Evolutionary conservation across 2,888 invertebrate species (phyloP).

Genomic region (Electrophaes corylata): DNA sequence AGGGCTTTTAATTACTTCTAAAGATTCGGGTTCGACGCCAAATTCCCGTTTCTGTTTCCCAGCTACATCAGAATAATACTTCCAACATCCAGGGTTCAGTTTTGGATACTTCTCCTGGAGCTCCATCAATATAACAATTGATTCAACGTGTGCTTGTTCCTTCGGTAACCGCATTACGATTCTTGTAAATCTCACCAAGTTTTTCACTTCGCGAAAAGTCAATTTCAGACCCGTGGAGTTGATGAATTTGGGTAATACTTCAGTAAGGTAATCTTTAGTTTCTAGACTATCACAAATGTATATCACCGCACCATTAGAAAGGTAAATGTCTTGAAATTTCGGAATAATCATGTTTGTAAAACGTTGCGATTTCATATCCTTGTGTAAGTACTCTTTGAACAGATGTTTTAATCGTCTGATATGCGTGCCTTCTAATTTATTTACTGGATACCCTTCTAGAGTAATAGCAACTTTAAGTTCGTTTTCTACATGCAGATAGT

Average conservation of each 20-base stretch:
- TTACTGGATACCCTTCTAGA: constrained; percentile 70
- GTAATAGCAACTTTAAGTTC: constrained; percentile 74
- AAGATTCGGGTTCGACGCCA: constrained; percentile 72
- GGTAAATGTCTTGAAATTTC: constrained; percentile 72
- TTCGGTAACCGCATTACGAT: constrained; percentile 69
- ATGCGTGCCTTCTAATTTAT: constrained; percentile 73
- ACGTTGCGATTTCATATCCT: constrained; percentile 69
- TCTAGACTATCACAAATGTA: constrained; percentile 77
- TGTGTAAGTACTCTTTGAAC: constrained; percentile 73
- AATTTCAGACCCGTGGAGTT: constrained; percentile 70
- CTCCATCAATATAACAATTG: constrained; percentile 60
- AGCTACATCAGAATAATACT: constrained; percentile 73
- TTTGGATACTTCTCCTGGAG: constrained; percentile 60
- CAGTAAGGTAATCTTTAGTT: constrained; percentile 71
- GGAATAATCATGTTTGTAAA: constrained; percentile 71
- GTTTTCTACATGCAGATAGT: constrained; percentile 72
- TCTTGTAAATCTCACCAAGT: constrained; percentile 69
- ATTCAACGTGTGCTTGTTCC: constrained; percentile 66
- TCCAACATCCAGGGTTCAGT: constrained; percentile 74
- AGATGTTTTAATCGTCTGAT: constrained; percentile 69
- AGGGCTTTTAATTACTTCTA: constrained; percentile 66
- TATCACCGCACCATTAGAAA: constrained; percentile 76
- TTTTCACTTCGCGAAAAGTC: constrained; percentile 64
- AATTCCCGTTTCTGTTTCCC: constrained; percentile 77
- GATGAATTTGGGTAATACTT: constrained; percentile 68